Evolutionary conservation across 2,888 invertebrate species (phyloP).

Genomic region (Xiphydria camelus): DNA sequence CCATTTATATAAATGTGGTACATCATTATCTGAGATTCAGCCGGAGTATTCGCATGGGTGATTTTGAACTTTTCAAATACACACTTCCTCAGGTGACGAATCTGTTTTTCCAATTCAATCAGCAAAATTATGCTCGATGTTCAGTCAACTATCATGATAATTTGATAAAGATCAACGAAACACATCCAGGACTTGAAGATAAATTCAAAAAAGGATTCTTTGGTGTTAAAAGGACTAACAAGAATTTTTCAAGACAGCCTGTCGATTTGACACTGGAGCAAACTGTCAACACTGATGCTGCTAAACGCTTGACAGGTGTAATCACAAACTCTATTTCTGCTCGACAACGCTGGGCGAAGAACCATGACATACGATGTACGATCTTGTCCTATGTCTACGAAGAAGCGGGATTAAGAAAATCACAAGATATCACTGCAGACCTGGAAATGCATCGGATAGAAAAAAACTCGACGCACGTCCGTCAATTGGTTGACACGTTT

Average conservation of each 20-base stretch:
- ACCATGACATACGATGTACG: too few relatives aligned
- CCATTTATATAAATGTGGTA: constrained; percentile 34
- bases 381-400: constrained; percentile 62
- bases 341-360: constrained; percentile 36
- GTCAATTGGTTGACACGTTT: constrained; percentile 10
- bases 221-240: constrained; percentile 39
- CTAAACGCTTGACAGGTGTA: constrained; percentile 29
- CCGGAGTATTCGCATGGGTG: constrained; percentile 38
- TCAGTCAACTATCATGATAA: constrained; percentile 38
- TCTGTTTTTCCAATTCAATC: constrained; percentile 44
- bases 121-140: constrained; percentile 47
- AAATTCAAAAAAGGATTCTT: constrained; percentile 38
- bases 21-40: constrained; percentile 34
- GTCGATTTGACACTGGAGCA: too few relatives aligned
- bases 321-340: constrained; percentile 33
- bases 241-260: constrained; percentile 29
- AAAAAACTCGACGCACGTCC: too few relatives aligned
- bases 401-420: constrained; percentile 44
- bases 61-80: constrained; percentile 37
- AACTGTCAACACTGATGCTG: constrained; percentile 34
- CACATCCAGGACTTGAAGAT: constrained; percentile 37
- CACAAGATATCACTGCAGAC: too few relatives aligned
- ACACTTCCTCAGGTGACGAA: constrained; percentile 37
- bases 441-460: too few relatives aligned
- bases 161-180: constrained; percentile 37